These are phyloP conservation scores for Mamestra configurata DNA, from an alignment of 1,140 invertebrate genomes.

Conservation along the genomic window DNA sequence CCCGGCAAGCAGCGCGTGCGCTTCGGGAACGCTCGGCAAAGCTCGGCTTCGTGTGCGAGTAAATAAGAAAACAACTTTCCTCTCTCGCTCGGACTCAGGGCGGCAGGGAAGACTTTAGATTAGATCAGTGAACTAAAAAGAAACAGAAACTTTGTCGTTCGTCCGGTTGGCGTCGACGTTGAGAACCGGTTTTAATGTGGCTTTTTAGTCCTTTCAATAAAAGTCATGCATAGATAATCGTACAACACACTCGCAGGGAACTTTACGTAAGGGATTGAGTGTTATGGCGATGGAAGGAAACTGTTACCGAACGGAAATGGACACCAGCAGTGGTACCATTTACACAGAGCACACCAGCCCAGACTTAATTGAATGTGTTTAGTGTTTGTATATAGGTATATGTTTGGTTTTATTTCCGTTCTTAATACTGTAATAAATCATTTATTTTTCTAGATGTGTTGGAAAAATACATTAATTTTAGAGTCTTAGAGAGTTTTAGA, in stretches of 20 bases:
- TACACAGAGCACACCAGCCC: conserved; percentile 58
- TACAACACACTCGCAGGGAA: conserved; percentile 61
- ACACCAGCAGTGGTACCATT: conserved; percentile 67
- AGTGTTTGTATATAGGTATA: not conserved
- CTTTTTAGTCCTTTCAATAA: conserved; percentile 79
- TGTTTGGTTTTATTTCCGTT: not conserved
- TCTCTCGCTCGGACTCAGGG: conserved; percentile 66
- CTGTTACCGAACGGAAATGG: conserved; percentile 82
- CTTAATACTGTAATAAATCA: conserved; percentile 4
- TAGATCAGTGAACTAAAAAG: conserved; percentile 85
- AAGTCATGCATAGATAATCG: conserved; percentile 81
- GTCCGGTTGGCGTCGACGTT: conserved; percentile 66
- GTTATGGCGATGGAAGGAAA: conserved; percentile 74
- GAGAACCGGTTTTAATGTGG: conserved; percentile 81
- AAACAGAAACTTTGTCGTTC: conserved; percentile 83
- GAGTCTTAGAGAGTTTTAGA: no score
- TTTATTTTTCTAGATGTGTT: not conserved
- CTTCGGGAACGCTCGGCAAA: conserved; percentile 66
- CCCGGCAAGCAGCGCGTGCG: conserved; percentile 65
- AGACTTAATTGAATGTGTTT: conserved; percentile 38
- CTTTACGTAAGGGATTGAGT: conserved; percentile 66
- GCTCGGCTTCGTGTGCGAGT: conserved; percentile 57
- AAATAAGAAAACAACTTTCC: conserved; percentile 60
- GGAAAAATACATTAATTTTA: conserved; percentile 11
- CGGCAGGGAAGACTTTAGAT: conserved; percentile 70